phyloP scores from a whole-genome alignment of 2,888 invertebrate species.

The Monoplex corrugatus region DNA sequence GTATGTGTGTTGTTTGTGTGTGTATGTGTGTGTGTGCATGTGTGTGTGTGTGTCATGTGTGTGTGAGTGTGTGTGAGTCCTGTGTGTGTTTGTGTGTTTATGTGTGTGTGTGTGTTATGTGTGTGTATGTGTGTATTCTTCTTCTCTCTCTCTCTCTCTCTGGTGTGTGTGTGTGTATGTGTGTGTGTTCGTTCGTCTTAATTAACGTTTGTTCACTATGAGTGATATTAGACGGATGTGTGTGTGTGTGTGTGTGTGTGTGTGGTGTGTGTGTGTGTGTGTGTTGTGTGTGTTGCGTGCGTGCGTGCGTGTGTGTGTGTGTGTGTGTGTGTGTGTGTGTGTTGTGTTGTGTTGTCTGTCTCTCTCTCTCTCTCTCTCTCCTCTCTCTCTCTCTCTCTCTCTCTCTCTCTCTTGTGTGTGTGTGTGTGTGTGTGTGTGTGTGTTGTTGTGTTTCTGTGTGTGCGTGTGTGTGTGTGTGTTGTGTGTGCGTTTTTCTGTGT shows the following conservation, averaged over 20 bases:
- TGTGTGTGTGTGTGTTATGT: not conserved
- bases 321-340: too few species aligned
- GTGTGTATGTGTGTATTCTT: not conserved
- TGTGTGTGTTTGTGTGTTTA: not conserved
- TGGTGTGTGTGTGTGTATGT: conserved; percentile 22
- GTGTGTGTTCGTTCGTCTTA: not conserved
- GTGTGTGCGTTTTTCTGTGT: not conserved
- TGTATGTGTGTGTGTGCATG: not conserved
- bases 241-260: not conserved
- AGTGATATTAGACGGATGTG: too few species aligned
- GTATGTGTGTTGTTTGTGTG: not conserved
- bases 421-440: not conserved
- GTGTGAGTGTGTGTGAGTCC: too few species aligned
- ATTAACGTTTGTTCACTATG: too few species aligned
- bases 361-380: too few species aligned
- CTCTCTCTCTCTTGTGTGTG: not conserved
- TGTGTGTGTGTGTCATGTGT: not conserved
- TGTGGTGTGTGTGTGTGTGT: too few species aligned
- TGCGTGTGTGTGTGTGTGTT: not conserved
- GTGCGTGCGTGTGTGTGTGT: too few species aligned
- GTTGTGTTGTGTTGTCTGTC: too few species aligned
- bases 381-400: too few species aligned
- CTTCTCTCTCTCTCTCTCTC: not conserved
- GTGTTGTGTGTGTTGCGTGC: too few species aligned
- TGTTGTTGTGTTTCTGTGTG: not conserved